A percentile compares a stretch with the other conserved stretches of the same genome.
phyloP scores from a whole-genome alignment of 1,140 invertebrate genomes.

The Apis mellifera region DNA sequence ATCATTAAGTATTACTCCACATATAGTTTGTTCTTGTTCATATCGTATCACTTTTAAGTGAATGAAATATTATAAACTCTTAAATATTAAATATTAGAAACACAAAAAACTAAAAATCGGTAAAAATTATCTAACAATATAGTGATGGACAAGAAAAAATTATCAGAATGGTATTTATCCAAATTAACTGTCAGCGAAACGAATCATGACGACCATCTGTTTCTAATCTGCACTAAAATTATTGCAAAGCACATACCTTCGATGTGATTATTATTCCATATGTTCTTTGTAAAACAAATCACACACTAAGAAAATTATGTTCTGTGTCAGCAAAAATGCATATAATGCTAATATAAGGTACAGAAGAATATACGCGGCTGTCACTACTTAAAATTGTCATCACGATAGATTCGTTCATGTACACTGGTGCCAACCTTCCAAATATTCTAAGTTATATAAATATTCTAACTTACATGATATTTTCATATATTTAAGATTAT shows the following conservation, averaged over 20 bases:
- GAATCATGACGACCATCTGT: slow-evolving; percentile 56
- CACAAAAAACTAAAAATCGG: background rate
- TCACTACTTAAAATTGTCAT: slow-evolving; percentile 67
- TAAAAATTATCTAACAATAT: slow-evolving; percentile 53
- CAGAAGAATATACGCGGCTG: slow-evolving; percentile 59
- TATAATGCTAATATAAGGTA: slow-evolving; percentile 23
- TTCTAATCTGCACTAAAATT: slow-evolving; percentile 7
- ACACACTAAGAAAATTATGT: slow-evolving; percentile 23
- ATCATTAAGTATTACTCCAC: slow-evolving; percentile 13
- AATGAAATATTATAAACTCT: background rate
- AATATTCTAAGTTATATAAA: background rate
- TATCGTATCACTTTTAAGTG: background rate
- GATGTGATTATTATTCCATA: slow-evolving; percentile 19
- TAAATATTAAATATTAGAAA: background rate
- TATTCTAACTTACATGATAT: background rate
- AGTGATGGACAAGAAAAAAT: slow-evolving; percentile 48
- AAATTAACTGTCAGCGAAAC: slow-evolving; percentile 60
- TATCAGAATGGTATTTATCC: slow-evolving; percentile 46
- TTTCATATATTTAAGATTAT: background rate
- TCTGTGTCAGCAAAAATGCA: slow-evolving; percentile 20
- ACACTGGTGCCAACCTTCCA: slow-evolving; percentile 57
- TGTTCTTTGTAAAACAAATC: slow-evolving; percentile 11
- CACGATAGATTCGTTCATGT: slow-evolving; percentile 44
- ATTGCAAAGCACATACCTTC: slow-evolving; percentile 18
- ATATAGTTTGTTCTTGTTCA: background rate